phyloP scores from a whole-genome alignment of 2,888 invertebrate species.

The Polymixis lichenea region DNA sequence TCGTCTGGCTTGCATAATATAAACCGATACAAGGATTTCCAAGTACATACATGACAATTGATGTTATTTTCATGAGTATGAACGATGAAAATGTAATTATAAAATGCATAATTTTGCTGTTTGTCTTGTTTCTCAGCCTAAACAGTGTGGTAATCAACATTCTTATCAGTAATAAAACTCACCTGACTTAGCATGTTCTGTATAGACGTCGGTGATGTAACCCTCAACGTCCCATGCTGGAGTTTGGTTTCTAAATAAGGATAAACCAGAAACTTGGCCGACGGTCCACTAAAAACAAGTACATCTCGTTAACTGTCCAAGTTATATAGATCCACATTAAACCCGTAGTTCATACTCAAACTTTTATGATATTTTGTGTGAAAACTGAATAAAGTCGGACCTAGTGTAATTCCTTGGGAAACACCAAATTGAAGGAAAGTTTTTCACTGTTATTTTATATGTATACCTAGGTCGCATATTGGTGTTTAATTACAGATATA shows the following conservation, averaged over 20 bases:
- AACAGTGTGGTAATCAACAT: not conserved
- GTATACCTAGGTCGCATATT: too few species aligned
- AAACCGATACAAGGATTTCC: not conserved
- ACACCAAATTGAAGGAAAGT: not conserved
- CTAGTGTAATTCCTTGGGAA: constrained; percentile 1
- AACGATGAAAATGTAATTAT: not conserved
- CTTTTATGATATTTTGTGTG: not conserved
- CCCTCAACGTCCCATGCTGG: constrained; percentile 90
- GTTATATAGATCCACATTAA: not conserved
- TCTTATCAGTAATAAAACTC: constrained; percentile 52
- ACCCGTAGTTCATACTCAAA: not conserved
- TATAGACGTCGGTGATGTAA: constrained; percentile 94
- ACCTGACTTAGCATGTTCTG: constrained; percentile 91
- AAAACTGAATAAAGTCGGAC: not conserved
- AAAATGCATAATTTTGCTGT: not conserved
- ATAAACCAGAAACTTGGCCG: constrained; percentile 83
- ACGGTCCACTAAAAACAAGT: constrained; percentile 30
- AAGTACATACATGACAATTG: too few species aligned
- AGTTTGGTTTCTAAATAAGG: constrained; percentile 87
- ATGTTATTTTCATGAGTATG: too few species aligned
- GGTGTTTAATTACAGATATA: not conserved
- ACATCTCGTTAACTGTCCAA: not conserved
- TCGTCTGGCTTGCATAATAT: not conserved
- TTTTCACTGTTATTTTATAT: too few species aligned
- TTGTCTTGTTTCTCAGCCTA: not conserved